Base-by-base conservation (phyloP, 2,797 vertebrate genomes). In the Lindbergichthys nudifrons region DNA sequence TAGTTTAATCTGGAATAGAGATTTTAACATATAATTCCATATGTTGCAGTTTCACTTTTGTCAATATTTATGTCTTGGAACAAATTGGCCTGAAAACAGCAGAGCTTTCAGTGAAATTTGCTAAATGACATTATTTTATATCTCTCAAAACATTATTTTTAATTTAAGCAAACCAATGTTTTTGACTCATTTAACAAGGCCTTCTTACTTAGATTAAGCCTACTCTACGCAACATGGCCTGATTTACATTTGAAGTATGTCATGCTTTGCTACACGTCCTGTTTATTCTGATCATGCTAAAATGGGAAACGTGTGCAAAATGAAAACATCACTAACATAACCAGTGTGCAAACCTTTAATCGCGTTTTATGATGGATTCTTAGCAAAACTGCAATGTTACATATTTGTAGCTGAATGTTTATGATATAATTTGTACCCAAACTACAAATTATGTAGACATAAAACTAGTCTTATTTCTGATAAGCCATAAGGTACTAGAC, bases 51-150 rank as follows among this genome's bases (percentile, higher is more conserved):
- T 18, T 47, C 1, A n/a, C 3, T 3, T 47, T 14, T 30, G 10
- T 7, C 3, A 41, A 3, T 2, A 46, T 26, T 5, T 1, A 1
- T 1, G 13, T 26, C 1, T 16, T 7, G 9, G 5, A 30, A 13
- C 10, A 32, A 15, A 12, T 3, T 15, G 1, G 8, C 16, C 13
- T 2, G 8, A 3, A 1, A 13, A 26, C 11, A 36, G 8, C 1
- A 36, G 7, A 36, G 32, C 8, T 7, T 10, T 15, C 41, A 10
- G 16, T 54, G 9, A 1, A 12, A 32, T 50, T 52, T 39, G 51
- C 15, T 21, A 51, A 51, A 23, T 2, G 0, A 46, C 13, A 16
- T 12, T 3, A 14, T 18, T 41, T 15, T 3, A 9, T n/a, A 46
- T n/a, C n/a, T 39, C 36, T n/a, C 2, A 57, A 48, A 26, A 36